Evolutionary conservation across 2,113 vertebrate genomes (phyloP), one percentile per base, ranked within the genome.

Genomic region (Micromys minutus): DNA sequence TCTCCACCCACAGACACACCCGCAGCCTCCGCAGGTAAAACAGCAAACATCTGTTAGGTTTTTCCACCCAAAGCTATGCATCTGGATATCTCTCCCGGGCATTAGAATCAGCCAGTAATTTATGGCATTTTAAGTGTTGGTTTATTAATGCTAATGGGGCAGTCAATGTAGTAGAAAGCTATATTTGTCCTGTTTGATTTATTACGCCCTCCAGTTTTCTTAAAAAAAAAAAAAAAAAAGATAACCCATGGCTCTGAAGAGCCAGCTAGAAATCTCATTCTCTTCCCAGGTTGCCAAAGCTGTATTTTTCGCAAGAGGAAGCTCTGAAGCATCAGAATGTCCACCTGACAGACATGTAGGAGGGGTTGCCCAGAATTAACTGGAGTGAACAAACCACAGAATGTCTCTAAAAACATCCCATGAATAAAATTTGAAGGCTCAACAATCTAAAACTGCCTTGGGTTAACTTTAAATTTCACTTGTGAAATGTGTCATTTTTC

Each of bases 341-440:
- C 85, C 98, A 6, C 97, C 97, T 97, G 97, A 95, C 85, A 95
- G 76, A 95, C 87, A 96, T 19, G 61, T n/a, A n/a, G 76, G 95
- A 63, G 94, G 81, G 95, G 95, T 3, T 84, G 36, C 91, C 96
- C 52, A 91, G 97, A 97, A 15, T 96, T 95, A 96, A 94, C 88
- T 89, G 45, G 39, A 95, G 94, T 69, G 96, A 98, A 94, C 95
- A 97, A 93, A 83, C 72, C 94, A 94, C 81, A 50, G 77, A 84
- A 81, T 36, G 92, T 94, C 91, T 92, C 91, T 89, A 89, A 96
- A 97, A 96, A 91, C n/a, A 96, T 91, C 89, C 96, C 93, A 94
- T 90, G 95, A 96, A 97, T 86, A 96, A 96, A 97, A 98, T 65
- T 87, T 0, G 42, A 97, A 97, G 84, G 77, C 24, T 80, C 36